Base-by-base conservation (phyloP, 2,888 invertebrate genomes). In the Lasioglossum pauxillum region DNA sequence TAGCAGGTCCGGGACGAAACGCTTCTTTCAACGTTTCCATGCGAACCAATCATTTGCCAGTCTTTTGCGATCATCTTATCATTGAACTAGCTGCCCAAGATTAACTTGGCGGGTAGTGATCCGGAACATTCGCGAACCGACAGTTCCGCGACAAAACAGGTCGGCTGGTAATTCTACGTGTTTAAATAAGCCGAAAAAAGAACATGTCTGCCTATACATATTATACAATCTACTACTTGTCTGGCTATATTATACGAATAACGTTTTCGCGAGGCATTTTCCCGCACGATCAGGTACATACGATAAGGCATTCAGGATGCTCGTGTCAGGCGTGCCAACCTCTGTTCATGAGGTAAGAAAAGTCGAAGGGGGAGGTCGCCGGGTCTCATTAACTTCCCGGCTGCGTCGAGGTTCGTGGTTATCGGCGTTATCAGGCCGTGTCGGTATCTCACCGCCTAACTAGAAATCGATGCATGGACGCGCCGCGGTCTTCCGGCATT, bases 401-500 rank as follows among this genome's bases (percentile, higher is more conserved):
- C 64, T 64, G 75, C 53, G 53, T 85, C 84, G 74, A 27, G 41
- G 75, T 27, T 71, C 41, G 60, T 60, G 78, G 72, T 73, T 78
- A 84, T 84, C 84, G 60, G 60, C 71, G 78, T 64, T 84, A 84
- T 84, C 78, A 79, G 71, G 67, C 7, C 73, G 8, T 19, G 75
- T 64, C 27, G 75, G 44, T 85, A 80, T 80, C 85, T 85, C 80
- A 71, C 57, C 27, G 77, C 69, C 80, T 85, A 85, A 85, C 85
- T 85, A 78, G 85, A 85, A 85, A 85, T 85, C 85, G 85, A 85
- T 85, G 77, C 69, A 53, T 53, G 23, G 80, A 64, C 85, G 71
- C 85, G 85, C 64, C 74, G 57, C 67, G 44, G 38, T 19, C 35
- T 41, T 14, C 53, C 44, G 72, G 74, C 76, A 85, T 80, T 85